phyloP scores from a whole-genome alignment of 2,888 invertebrate genomes.

The Folsomia manolachei region DNA sequence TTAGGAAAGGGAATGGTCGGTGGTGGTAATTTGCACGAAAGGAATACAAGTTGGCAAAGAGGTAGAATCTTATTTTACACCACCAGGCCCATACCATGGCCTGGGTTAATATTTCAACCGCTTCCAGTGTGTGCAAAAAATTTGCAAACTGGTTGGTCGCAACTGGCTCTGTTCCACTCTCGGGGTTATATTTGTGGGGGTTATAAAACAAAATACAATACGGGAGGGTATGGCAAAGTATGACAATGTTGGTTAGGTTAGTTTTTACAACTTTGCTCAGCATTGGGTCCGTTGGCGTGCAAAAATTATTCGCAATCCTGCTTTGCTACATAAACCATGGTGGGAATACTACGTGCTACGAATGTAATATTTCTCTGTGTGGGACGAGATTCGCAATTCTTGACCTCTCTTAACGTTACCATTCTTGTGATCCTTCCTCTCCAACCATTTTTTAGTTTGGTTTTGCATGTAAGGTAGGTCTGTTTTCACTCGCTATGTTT shows the following conservation, averaged over 20 bases:
- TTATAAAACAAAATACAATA: not conserved
- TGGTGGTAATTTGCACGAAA: not conserved
- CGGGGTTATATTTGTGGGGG: not conserved
- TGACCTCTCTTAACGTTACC: constrained; percentile 23
- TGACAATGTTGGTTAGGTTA: not conserved
- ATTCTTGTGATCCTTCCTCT: constrained; percentile 9
- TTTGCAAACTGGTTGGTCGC: constrained; percentile 2
- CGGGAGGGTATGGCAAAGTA: not conserved
- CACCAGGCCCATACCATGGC: not conserved
- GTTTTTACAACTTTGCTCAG: not conserved
- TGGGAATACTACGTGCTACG: not conserved
- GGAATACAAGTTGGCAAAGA: not conserved
- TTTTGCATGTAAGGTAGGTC: too few species aligned
- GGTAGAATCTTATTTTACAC: not conserved
- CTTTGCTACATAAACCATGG: not conserved
- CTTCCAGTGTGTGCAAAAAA: not conserved
- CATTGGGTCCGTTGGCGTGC: not conserved
- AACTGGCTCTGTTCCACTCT: not conserved
- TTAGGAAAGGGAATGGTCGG: constrained; percentile 20
- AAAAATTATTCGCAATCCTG: not conserved
- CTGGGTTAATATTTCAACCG: not conserved
- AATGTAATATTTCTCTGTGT: not conserved
- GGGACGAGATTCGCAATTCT: not conserved
- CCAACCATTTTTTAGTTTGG: not conserved
- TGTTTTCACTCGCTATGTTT: too few species aligned